Base-by-base conservation (phyloP, 2,113 vertebrate species). In the Pyrgilauda ruficollis region DNA sequence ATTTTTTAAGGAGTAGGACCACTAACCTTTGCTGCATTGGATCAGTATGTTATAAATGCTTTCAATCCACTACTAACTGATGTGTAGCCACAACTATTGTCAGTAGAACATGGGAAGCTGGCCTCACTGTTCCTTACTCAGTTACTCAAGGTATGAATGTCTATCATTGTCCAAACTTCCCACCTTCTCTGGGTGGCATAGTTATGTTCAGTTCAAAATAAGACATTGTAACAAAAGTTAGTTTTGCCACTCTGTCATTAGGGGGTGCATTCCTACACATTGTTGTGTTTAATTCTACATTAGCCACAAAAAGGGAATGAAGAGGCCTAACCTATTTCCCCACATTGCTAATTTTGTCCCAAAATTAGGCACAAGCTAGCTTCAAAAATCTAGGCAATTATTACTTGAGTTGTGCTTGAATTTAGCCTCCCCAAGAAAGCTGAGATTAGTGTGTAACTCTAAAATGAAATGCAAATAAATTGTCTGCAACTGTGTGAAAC, bases 161-260 rank as follows among this genome's bases (percentile, higher is more conserved):
- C 13, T 74, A 9, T 47, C 30, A 30, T 21, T 53, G 35, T 10
- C 27, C 35, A 84, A 66, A 35, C 13, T 58, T 66, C 33, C n/a
- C 27, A 31, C 2, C 2, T 5, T 4, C 3, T 4, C 0, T 4
- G 19, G 77, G 41, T 8, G 4, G 5, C 15, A 46, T 30, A 46
- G 39, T 37, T 62, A 20, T 59, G 4, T 22, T 55, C 27, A 11
- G 9, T 47, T 80, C 28, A 73, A 41, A 30, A 17, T 30, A 13
- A 88, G 35, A 13, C 26, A 26, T 11, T 55, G 7, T 11, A n/a
- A n/a, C n/a, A n/a, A n/a, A n/a, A n/a, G n/a, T n/a, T n/a, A n/a
- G n/a, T n/a, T n/a, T n/a, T n/a, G n/a, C n/a, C n/a, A n/a, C n/a
- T n/a, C n/a, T n/a, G n/a, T n/a, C n/a, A n/a, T n/a, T n/a, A n/a